Percentiles rank a stretch among this genome's conserved stretches.
phyloP scores from a whole-genome alignment of 2,113 vertebrate genomes.

The Seriola aureovittata region DNA sequence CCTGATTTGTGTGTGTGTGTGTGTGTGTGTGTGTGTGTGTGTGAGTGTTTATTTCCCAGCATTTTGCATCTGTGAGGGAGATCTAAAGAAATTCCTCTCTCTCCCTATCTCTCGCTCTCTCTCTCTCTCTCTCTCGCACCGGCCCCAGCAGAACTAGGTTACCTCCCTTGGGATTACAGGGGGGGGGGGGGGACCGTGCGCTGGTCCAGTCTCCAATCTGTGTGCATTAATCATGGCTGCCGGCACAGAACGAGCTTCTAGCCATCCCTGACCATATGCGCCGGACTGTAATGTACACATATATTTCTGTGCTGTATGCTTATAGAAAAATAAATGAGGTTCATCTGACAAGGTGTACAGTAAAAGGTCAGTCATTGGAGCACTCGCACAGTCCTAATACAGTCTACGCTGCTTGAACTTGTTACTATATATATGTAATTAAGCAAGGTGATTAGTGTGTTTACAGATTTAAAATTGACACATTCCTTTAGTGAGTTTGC shows the following conservation, averaged over 20 bases:
- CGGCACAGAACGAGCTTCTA: constrained; percentile 17
- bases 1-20: not conserved
- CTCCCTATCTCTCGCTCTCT: not conserved
- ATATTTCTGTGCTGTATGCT: not conserved
- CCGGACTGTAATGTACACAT: constrained; percentile 18
- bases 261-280: constrained; percentile 29
- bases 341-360: accelerated
- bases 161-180: constrained; percentile 54
- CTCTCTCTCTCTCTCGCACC: not conserved
- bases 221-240: constrained; percentile 73
- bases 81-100: not conserved
- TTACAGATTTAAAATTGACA: constrained; percentile 6
- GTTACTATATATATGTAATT: not conserved
- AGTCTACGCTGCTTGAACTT: not conserved
- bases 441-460: not conserved
- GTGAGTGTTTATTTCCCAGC: not conserved
- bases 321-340: constrained; percentile 2
- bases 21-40: not conserved
- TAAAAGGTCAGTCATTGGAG: not conserved
- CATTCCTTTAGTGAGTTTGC: not conserved
- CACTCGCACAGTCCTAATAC: not conserved
- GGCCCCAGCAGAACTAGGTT: constrained; percentile 74
- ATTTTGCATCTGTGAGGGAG: not conserved
- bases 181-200: constrained; percentile 43
- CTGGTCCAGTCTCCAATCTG: constrained; percentile 46